Conservation (phyloP, 2,888 invertebrate species). For the Dicranocentrus wangi region DNA sequence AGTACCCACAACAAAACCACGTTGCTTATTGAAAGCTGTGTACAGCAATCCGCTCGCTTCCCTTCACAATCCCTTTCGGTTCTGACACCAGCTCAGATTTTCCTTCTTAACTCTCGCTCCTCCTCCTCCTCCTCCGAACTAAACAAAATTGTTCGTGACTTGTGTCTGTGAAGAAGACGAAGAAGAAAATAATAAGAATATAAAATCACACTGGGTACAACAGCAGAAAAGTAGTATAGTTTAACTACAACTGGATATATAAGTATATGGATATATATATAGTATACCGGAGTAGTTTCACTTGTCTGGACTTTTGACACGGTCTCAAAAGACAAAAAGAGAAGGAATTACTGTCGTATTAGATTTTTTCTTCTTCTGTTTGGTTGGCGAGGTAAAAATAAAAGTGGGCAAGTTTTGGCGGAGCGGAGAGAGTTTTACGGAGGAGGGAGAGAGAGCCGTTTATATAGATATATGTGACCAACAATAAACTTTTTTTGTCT, state of each 20-base stretch:
- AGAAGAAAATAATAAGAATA: not conserved
- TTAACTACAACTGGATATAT: too few species aligned
- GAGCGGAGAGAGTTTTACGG: too few species aligned
- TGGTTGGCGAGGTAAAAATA: conserved; percentile 26
- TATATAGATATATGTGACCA: too few species aligned
- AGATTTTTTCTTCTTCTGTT: conserved; percentile 20
- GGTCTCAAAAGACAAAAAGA: conserved; percentile 18
- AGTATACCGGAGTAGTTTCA: too few species aligned
- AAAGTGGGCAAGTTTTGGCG: too few species aligned
- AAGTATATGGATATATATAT: too few species aligned
- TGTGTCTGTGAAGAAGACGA: conserved; percentile 44
- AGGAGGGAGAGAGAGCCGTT: too few species aligned
- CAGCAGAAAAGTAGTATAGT: conserved; percentile 8
- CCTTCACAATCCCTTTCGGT: conserved; percentile 50
- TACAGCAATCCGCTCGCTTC: too few species aligned
- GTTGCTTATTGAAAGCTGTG: conserved; percentile 34
- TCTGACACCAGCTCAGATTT: conserved; percentile 37
- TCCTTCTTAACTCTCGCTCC: conserved; percentile 23
- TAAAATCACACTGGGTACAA: too few species aligned
- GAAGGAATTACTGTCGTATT: conserved; percentile 30
- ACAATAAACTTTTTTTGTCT: conserved; percentile 28
- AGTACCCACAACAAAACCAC: conserved; percentile 58
- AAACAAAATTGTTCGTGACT: conserved; percentile 60
- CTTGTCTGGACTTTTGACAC: conserved; percentile 34
- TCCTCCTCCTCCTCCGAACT: conserved; percentile 3